Conservation (phyloP, 2,797 vertebrate genomes). For the Pangasius mekongensis region DNA sequence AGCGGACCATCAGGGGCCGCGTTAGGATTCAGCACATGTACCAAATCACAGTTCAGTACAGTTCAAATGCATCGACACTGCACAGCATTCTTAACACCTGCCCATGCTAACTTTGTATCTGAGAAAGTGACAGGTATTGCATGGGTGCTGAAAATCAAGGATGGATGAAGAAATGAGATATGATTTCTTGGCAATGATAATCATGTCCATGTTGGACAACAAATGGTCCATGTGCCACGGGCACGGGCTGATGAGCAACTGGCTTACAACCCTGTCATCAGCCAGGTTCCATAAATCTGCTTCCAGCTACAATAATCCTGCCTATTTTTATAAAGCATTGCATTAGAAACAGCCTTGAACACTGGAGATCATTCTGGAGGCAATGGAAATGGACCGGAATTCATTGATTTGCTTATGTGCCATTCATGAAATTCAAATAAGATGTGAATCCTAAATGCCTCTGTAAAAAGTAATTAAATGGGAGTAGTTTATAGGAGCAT, state of each 20-base stretch:
- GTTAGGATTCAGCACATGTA: constrained; percentile 20
- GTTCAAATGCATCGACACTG: neutral
- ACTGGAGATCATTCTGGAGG: constrained; percentile 28
- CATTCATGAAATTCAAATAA: constrained; percentile 54
- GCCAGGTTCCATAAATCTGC: constrained; percentile 53
- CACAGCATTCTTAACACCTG: neutral
- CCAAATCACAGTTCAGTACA: neutral
- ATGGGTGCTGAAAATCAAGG: constrained; percentile 16
- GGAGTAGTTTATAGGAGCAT: constrained; percentile 41
- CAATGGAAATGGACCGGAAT: constrained; percentile 44
- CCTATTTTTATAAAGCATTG: constrained; percentile 34
- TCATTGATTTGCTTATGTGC: constrained; percentile 41
- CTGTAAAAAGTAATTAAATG: constrained; percentile 59
- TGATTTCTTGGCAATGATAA: constrained; percentile 53
- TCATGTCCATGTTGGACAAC: constrained; percentile 47
- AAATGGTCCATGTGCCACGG: constrained; percentile 43
- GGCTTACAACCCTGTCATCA: constrained; percentile 59
- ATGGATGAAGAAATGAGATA: constrained; percentile 43
- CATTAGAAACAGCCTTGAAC: constrained; percentile 32
- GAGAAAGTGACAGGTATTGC: constrained; percentile 4
- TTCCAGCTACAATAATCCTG: constrained; percentile 50
- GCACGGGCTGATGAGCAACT: constrained; percentile 32
- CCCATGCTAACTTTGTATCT: constrained; percentile 2
- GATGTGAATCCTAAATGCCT: constrained; percentile 45
- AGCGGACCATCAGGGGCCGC: neutral